These are phyloP conservation scores for Palythoa heliodiscus DNA, from an alignment of 92 coral and sea anemone genomes.

Conservation along the genomic window DNA sequence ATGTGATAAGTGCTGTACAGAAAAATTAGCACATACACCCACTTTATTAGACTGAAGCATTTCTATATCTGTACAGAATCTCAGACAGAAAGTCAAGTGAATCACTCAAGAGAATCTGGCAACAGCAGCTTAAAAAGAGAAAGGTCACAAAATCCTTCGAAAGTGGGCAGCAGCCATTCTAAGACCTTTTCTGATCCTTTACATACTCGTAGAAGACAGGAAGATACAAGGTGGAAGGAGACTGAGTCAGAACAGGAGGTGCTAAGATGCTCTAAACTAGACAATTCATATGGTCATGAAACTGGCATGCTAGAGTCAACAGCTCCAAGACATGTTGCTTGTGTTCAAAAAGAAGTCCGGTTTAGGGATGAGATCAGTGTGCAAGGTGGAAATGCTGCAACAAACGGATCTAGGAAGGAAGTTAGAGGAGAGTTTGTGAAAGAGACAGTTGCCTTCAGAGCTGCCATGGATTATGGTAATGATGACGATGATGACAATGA, in stretches of 20 bases:
- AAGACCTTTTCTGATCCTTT: conserved; percentile 30
- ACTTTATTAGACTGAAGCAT: too few species aligned
- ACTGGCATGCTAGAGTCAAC: neutral
- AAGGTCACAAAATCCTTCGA: conserved; percentile 4
- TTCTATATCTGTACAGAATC: neutral
- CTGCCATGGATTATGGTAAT: conserved; percentile 84
- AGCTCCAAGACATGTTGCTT: conserved; percentile 10
- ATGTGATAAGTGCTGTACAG: too few species aligned
- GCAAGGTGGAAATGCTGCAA: neutral
- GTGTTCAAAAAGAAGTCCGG: conserved; percentile 59
- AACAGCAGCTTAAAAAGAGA: conserved; percentile 16
- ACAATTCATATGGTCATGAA: neutral
- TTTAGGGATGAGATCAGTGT: conserved; percentile 48
- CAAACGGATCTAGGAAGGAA: conserved; percentile 13
- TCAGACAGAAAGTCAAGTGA: conserved; percentile 16
- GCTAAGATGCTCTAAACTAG: neutral
- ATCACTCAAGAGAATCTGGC: neutral
- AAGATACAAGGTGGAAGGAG: neutral
- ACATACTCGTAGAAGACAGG: conserved; percentile 9
- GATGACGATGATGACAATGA: conserved; percentile 46
- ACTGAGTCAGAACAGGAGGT: conserved; percentile 1
- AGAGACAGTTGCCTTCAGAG: conserved; percentile 88
- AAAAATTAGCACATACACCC: too few species aligned
- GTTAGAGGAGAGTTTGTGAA: conserved; percentile 72
- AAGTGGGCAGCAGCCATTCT: neutral